phyloP scores from a whole-genome alignment of 2,797 vertebrate genomes.

The Rhinichthys osculus region DNA sequence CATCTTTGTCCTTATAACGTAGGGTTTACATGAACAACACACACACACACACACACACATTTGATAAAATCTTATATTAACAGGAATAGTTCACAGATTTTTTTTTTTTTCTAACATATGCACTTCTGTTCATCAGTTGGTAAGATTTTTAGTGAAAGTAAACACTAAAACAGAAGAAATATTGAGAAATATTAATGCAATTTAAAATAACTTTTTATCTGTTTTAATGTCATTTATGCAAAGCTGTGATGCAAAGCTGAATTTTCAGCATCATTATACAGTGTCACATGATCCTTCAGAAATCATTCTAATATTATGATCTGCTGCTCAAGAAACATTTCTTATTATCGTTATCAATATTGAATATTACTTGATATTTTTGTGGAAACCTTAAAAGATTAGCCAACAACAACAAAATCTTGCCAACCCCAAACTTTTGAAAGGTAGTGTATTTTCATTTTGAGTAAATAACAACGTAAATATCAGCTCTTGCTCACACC shows the following conservation, averaged over 20 bases:
- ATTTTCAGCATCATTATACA: background rate
- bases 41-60: background rate
- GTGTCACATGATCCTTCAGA: background rate
- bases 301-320: background rate
- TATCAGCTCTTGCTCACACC: background rate
- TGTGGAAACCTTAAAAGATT: background rate
- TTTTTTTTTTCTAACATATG: background rate
- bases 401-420: background rate
- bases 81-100: background rate
- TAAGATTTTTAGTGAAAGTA: background rate
- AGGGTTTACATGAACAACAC: background rate
- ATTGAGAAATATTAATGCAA: background rate
- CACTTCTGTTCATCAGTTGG: background rate
- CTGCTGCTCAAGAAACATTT: background rate
- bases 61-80: background rate
- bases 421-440: background rate
- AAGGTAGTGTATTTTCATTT: background rate
- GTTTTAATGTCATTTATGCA: background rate
- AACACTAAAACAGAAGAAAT: background rate
- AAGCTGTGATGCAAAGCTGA: background rate
- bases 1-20: too few relatives aligned
- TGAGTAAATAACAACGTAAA: background rate
- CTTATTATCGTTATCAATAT: background rate
- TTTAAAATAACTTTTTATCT: background rate
- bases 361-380: background rate